Base-by-base conservation (phyloP, 53 echinoderm and acorn worm species). In the Echinarachnius parma region DNA sequence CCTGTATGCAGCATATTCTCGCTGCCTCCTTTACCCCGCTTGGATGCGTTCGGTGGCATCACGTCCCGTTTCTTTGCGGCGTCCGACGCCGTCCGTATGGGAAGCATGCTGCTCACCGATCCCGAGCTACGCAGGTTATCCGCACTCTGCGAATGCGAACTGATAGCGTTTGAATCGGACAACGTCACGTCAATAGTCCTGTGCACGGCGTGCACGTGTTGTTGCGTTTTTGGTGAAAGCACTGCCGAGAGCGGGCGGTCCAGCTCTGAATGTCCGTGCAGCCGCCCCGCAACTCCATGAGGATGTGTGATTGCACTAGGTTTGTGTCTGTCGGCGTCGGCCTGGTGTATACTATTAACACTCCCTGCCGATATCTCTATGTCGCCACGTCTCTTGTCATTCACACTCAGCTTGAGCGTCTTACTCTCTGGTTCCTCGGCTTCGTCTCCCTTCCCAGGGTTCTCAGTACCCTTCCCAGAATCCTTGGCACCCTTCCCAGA, bases 241-340 rank as follows among this genome's bases (percentile, higher is more conserved):
- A 52, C 53, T 25, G 53, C 70, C 34, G 70, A 69, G 21, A 9
- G 52, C 9, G 70, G 70, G 22, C 53, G 70, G 5, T 21, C 62
- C 23, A 26, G 28, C 29, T 29, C 66, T 25, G 46, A 28, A n/a
- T 66, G 66, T 48, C 47, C 66, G 27, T 66, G 66, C 24, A 31
- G 29, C 34, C 32, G 53, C 34, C 53, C 7, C 16, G 35, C 26
- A 20, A 34, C 23, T 19, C 31, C 48, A n/a, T n/a, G n/a, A 13
- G 42, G 46, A 26, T 66, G 18, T 31, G 29, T 45, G 54, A 69
- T 69, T 69, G 70, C 70, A 69, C 70, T 50, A 18, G 30, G 70
- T 52, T 53, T 53, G 53, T 53, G 70, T 53, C 34, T 69, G 31
- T 53, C 70, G 34, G 53, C 53, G 3, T 24, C 23, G 14, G 52